Percentiles rank a stretch among this genome's conserved stretches.
phyloP scores from a whole-genome alignment of 23 tunicate species.

The Styela clava region DNA sequence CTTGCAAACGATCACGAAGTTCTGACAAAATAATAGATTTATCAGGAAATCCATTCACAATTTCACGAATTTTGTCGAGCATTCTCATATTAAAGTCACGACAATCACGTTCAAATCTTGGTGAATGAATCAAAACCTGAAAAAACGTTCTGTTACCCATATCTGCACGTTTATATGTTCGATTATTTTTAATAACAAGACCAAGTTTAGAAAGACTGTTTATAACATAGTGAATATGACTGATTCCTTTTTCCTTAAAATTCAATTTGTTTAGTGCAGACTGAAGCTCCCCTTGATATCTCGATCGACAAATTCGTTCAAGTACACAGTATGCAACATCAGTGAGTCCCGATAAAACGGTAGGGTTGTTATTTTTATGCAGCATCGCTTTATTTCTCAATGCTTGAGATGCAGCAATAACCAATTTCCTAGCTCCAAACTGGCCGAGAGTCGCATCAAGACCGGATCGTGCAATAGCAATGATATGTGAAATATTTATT shows the following conservation, averaged over 20 bases:
- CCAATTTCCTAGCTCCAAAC: slow-evolving; percentile 43
- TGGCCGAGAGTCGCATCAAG: slow-evolving; percentile 10
- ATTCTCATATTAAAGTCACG: slow-evolving; percentile 16
- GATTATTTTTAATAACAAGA: slow-evolving; percentile 44
- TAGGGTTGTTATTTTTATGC: slow-evolving; percentile 30
- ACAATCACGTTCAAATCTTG: slow-evolving; percentile 20
- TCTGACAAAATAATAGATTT: slow-evolving; percentile 15
- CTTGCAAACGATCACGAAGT: slow-evolving; percentile 31
- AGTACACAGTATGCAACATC: slow-evolving; percentile 64
- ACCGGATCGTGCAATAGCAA: slow-evolving; percentile 12
- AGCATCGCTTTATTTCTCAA: slow-evolving; percentile 39
- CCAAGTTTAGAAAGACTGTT: slow-evolving; percentile 26
- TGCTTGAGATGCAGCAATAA: slow-evolving; percentile 71
- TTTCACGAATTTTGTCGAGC: slow-evolving; percentile 24
- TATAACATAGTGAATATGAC: slow-evolving; percentile 63
- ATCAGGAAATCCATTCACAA: slow-evolving; percentile 17
- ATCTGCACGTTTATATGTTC: slow-evolving; percentile 55
- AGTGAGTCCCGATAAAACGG: slow-evolving; percentile 11
- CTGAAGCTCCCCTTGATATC: slow-evolving; percentile 82
- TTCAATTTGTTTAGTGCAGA: slow-evolving; percentile 42
- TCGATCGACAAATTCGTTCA: slow-evolving; percentile 69
- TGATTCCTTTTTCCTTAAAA: slow-evolving; percentile 30
- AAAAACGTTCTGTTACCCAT: slow-evolving; percentile 36
- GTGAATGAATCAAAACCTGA: slow-evolving; percentile 47
- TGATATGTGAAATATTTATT: slow-evolving; percentile 25